phyloP scores from a whole-genome alignment of 2,113 vertebrate species.

The Macaca nemestrina region DNA sequence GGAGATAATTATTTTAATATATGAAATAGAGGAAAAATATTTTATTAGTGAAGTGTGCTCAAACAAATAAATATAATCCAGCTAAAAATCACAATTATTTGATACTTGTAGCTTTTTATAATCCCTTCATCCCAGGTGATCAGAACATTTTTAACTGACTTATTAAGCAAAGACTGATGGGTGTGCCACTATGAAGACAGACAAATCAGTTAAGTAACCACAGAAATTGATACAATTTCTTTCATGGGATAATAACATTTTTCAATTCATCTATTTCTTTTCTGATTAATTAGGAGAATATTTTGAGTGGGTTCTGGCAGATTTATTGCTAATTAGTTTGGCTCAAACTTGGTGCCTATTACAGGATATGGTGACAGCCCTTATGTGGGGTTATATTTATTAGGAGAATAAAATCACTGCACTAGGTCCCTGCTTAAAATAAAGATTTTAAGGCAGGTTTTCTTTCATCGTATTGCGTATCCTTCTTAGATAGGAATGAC shows the following conservation, averaged over 20 bases:
- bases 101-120: constrained; percentile 40
- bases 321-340: constrained; percentile 70
- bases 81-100: constrained; percentile 43
- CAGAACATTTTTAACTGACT: constrained; percentile 53
- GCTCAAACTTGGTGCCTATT: constrained; percentile 43
- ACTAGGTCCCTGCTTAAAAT: constrained; percentile 24
- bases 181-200: constrained; percentile 37
- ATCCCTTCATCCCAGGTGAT: constrained; percentile 54
- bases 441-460: constrained; percentile 31
- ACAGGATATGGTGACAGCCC: constrained; percentile 35
- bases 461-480: not conserved
- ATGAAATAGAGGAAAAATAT: not conserved
- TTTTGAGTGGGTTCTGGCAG: constrained; percentile 71
- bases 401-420: constrained; percentile 30
- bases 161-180: constrained; percentile 45
- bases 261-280: constrained; percentile 58
- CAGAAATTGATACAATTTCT: constrained; percentile 41
- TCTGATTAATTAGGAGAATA: constrained; percentile 72
- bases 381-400: constrained; percentile 42
- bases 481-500: not conserved
- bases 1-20: not conserved
- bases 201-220: constrained; percentile 64
- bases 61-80: constrained; percentile 44
- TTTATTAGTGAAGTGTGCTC: constrained; percentile 4
- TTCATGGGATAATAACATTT: constrained; percentile 60